These are phyloP conservation scores for Mythimna loreyi DNA, from an alignment of 2,888 invertebrate genomes.

Conservation along the genomic window DNA sequence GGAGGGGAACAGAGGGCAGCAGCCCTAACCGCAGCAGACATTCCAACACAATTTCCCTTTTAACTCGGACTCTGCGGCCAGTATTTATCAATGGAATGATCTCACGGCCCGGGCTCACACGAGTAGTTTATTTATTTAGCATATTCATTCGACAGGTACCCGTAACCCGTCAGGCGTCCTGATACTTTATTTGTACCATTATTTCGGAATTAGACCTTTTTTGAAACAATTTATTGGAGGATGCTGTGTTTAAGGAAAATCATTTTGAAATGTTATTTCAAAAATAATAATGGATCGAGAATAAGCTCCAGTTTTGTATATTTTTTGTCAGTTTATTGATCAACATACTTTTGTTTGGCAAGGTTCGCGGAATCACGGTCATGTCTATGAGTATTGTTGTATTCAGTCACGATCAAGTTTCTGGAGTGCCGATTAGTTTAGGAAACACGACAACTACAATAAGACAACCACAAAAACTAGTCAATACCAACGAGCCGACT, in stretches of 20 bases:
- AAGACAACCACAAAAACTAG: no score
- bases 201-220: constrained; percentile 50
- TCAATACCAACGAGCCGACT: not conserved
- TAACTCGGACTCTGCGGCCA: constrained; percentile 78
- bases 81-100: constrained; percentile 83
- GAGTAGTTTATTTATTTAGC: constrained; percentile 76
- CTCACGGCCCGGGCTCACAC: constrained; percentile 77
- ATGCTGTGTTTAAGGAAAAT: constrained; percentile 33
- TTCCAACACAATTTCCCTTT: constrained; percentile 89
- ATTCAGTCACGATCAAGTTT: constrained; percentile 18
- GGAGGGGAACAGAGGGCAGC: constrained; percentile 51
- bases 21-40: constrained; percentile 76
- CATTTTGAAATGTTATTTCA: constrained; percentile 12
- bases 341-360: not conserved
- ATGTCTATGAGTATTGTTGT: constrained; percentile 2
- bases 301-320: not conserved
- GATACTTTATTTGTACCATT: constrained; percentile 58
- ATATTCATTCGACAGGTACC: constrained; percentile 68
- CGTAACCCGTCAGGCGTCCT: constrained; percentile 53
- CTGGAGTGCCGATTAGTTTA: not conserved
- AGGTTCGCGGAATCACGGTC: constrained; percentile 1
- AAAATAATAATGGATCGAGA: not conserved
- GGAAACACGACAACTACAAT: not conserved
- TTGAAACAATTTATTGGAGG: constrained; percentile 40
- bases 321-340: constrained; percentile 4